Base-by-base conservation (phyloP, 2,888 invertebrate genomes). In the Ornithoptera alexandrae region DNA sequence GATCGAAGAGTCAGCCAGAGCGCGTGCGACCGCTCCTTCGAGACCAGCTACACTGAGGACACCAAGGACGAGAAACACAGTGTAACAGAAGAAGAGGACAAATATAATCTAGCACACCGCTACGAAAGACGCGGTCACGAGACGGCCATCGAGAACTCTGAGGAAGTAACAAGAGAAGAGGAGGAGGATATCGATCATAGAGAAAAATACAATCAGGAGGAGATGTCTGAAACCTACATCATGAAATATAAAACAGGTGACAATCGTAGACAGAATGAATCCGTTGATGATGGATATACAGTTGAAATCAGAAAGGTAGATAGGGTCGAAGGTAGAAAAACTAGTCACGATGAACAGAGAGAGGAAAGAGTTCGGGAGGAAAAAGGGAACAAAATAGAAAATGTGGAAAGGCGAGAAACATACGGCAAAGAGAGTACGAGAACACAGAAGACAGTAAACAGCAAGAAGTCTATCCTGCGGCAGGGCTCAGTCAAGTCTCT, bases 401-500 rank as follows among this genome's bases (percentile, higher is more conserved):
- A 59, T n/a, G 62, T 78, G 77, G 72, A 81, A 78, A 71, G 78
- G 78, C 65, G 81, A 79, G 64, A 85, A 80, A 72, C 81, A 79
- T 65, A 79, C 76, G 62, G 77, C 73, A 67, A 78, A 75, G 74
- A 81, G 46, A 73, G 62, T 70, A 79, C 71, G 77, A 82, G 68
- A 63, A 85, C 83, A 75, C 79, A 79, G 64, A 85, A 84, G 39
- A 83, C 83, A 70, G 78, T 79, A 68, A 85, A 86, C 53, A 87
- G 87, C 42, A 87, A 90, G 64, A 88, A 83, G 79, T 88, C 90
- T 75, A 88, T 94, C 10, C 93, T 94, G 36, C 91, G 96, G n/a
- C 94, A 95, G 76, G 95, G 95, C 74, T 96, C 96, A 0, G 95
- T 96, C 18, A 96, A 96, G 81, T 96, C 95, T 69, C 93, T 96